Conservation (phyloP, 2,113 vertebrate genomes). For the Hydrolagus affinis region DNA sequence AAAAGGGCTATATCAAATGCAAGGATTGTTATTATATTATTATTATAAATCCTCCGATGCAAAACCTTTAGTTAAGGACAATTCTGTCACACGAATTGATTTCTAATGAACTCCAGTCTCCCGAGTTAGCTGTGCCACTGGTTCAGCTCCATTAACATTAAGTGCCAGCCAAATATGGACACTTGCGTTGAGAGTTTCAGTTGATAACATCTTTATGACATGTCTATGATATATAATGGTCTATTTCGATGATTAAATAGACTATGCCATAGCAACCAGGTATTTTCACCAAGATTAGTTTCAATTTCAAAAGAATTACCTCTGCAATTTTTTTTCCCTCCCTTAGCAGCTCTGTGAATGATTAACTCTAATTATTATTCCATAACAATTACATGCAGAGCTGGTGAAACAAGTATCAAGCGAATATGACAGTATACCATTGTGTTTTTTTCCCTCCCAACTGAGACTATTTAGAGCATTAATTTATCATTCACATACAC, state of each 20-base stretch:
- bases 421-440: neutral
- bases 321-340: conserved; percentile 10
- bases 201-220: conserved; percentile 28
- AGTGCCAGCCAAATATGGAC: neutral
- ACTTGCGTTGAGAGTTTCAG: conserved; percentile 14
- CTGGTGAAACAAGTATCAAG: neutral
- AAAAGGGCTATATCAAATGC: too few relatives aligned
- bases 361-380: conserved; percentile 20
- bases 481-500: neutral
- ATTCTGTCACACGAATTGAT: neutral
- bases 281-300: neutral
- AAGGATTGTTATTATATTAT: too few relatives aligned
- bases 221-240: conserved; percentile 21
- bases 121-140: neutral
- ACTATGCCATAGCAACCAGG: conserved; percentile 1
- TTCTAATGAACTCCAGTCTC: neutral
- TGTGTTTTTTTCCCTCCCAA: neutral
- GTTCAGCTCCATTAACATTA: neutral
- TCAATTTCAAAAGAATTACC: neutral
- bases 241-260: neutral
- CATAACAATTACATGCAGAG: neutral
- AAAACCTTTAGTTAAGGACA: neutral
- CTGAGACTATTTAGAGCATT: neutral
- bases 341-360: neutral
- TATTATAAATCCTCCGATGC: neutral